Conservation (phyloP, 1,140 invertebrate genomes). For the Watersipora subatra region DNA sequence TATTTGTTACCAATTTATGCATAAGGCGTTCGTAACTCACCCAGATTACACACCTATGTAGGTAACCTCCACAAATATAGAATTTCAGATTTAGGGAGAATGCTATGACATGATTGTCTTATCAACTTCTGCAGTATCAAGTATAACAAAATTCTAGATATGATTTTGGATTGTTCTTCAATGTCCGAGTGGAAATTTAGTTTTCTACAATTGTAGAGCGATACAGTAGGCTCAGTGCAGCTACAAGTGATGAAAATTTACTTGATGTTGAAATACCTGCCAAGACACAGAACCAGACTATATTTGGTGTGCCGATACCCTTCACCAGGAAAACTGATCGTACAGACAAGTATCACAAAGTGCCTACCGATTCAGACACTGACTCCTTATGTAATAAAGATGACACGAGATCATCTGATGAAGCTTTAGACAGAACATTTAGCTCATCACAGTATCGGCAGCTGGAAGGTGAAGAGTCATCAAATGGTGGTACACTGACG, state of each 20-base stretch:
- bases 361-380: not conserved
- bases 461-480: too few relatives aligned
- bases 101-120: too few relatives aligned
- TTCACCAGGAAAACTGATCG: not conserved
- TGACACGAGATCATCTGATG: not conserved
- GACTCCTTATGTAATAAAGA: not conserved
- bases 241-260: not conserved
- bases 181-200: too few relatives aligned
- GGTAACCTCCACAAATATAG: too few relatives aligned
- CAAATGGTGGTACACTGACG: not conserved
- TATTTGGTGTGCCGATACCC: slow-evolving; percentile 3
- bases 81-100: too few relatives aligned
- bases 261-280: not conserved
- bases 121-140: too few relatives aligned
- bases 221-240: not conserved
- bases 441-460: not conserved
- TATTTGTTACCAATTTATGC: too few relatives aligned
- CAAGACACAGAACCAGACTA: not conserved
- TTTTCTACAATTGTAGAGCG: not conserved
- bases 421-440: not conserved
- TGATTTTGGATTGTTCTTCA: too few relatives aligned
- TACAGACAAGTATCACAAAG: not conserved
- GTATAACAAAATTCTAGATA: too few relatives aligned
- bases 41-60: too few relatives aligned
- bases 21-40: too few relatives aligned